Conservation (phyloP, 2,888 invertebrate genomes). For the Coremacera marginata region DNA sequence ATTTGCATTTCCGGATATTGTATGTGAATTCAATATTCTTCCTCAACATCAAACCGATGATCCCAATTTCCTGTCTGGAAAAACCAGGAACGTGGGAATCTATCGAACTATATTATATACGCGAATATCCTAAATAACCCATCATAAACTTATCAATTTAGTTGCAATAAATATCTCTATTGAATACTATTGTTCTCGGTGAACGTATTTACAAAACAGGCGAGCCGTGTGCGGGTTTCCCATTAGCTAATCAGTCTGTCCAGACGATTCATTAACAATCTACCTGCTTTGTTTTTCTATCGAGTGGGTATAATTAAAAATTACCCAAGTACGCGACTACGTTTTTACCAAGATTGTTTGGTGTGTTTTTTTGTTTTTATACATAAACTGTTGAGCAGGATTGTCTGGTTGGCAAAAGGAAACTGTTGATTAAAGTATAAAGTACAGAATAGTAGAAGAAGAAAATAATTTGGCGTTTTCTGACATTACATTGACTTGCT, state of each 20-base stretch:
- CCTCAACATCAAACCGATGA: background rate
- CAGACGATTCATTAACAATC: background rate
- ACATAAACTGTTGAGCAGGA: constrained; percentile 30
- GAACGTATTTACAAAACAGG: constrained; percentile 40
- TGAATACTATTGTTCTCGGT: background rate
- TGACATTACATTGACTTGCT: too few relatives aligned
- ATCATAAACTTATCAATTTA: constrained; percentile 5
- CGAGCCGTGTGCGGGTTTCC: constrained; percentile 46
- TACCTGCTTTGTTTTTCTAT: constrained; percentile 27
- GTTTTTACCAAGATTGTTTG: background rate
- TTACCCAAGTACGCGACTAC: constrained; percentile 36
- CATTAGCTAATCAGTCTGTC: constrained; percentile 34
- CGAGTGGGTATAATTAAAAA: constrained; percentile 41
- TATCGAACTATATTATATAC: background rate
- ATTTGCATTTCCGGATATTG: constrained; percentile 11
- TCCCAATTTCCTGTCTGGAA: constrained; percentile 9
- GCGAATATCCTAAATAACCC: constrained; percentile 2
- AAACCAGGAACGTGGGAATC: constrained; percentile 13
- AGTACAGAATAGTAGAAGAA: too few relatives aligned
- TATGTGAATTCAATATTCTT: background rate
- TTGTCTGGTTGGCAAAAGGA: constrained; percentile 35
- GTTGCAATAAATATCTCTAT: constrained; percentile 21
- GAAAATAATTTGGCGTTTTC: too few relatives aligned
- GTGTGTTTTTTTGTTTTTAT: constrained; percentile 12
- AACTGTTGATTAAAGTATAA: background rate